phyloP scores from a whole-genome alignment of 2,888 invertebrate species.

The Caenorhabditis angaria region DNA sequence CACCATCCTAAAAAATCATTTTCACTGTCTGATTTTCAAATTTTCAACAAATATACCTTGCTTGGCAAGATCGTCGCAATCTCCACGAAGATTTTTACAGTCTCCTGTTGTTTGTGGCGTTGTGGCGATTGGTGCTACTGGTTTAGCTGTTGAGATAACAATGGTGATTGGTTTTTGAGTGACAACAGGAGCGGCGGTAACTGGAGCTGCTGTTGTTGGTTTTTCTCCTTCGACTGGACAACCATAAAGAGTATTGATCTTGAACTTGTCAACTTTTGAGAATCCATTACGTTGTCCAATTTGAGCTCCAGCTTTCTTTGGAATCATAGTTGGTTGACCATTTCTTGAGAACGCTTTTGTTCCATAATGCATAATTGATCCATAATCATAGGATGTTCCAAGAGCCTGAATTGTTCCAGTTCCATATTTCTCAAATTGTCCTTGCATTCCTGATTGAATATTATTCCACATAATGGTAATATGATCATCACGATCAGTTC shows the following conservation, averaged over 20 bases:
- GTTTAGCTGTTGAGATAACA: conserved; percentile 16
- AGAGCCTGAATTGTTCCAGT: conserved; percentile 67
- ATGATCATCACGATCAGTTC: conserved; percentile 66
- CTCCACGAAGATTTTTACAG: conserved; percentile 67
- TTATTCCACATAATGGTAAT: conserved; percentile 71
- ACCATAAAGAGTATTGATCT: conserved; percentile 70
- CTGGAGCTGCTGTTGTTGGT: conserved; percentile 30
- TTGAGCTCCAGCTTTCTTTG: conserved; percentile 60
- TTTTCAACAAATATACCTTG: conserved; percentile 48
- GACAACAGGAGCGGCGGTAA: conserved; percentile 15
- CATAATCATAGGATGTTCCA: conserved; percentile 69
- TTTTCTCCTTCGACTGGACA: conserved; percentile 55
- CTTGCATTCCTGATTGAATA: conserved; percentile 70
- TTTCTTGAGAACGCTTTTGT: conserved; percentile 69
- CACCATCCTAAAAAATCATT: conserved; percentile 63
- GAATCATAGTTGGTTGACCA: conserved; percentile 70
- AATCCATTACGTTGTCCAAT: conserved; percentile 71
- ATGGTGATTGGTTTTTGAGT: conserved; percentile 23
- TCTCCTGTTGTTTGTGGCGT: conserved; percentile 29
- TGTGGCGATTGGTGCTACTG: conserved; percentile 34
- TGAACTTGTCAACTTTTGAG: conserved; percentile 66
- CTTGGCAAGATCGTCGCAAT: conserved; percentile 65
- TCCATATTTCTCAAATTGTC: conserved; percentile 71
- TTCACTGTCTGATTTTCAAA: neutral
- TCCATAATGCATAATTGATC: conserved; percentile 71